Conservation (phyloP, 1,140 invertebrate genomes). For the Platyscapa corneri region DNA sequence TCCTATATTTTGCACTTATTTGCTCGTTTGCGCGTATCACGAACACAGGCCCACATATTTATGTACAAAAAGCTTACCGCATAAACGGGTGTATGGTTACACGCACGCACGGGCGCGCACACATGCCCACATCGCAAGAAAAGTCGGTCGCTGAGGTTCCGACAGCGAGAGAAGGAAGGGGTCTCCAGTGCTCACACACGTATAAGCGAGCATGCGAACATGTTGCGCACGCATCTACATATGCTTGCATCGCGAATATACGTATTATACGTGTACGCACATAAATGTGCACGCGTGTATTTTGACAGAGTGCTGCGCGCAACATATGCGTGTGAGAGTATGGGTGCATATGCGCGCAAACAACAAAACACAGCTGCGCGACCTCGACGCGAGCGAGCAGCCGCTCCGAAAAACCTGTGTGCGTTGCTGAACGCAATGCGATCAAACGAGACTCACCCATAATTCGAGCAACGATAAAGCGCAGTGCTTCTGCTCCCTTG, state of each 20-base stretch:
- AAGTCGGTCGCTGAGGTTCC: constrained; percentile 57
- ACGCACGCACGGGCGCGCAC: too few species aligned
- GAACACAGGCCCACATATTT: too few species aligned
- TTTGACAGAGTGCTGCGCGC: constrained; percentile 27
- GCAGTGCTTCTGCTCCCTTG: background rate
- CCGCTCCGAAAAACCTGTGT: constrained; percentile 6
- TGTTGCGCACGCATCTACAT: background rate
- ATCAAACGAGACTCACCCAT: background rate
- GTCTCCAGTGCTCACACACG: background rate
- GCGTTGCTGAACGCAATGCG: background rate
- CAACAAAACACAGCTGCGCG: constrained; percentile 39
- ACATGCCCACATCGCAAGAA: constrained; percentile 12
- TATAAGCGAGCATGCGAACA: background rate
- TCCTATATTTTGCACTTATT: background rate
- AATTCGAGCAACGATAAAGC: background rate
- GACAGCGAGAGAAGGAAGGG: background rate
- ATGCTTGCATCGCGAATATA: background rate
- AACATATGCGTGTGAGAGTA: constrained; percentile 5
- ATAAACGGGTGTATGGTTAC: too few species aligned
- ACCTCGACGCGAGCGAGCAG: constrained; percentile 24
- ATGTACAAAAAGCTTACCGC: too few species aligned
- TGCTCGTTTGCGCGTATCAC: too few species aligned
- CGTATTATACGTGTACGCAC: too few species aligned
- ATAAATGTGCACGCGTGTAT: background rate
- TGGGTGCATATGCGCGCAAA: background rate